Percentiles rank a stretch among this genome's conserved stretches.
Evolutionary conservation across 1,140 invertebrate species (phyloP).

Genomic region (Cherax quadricarinatus): DNA sequence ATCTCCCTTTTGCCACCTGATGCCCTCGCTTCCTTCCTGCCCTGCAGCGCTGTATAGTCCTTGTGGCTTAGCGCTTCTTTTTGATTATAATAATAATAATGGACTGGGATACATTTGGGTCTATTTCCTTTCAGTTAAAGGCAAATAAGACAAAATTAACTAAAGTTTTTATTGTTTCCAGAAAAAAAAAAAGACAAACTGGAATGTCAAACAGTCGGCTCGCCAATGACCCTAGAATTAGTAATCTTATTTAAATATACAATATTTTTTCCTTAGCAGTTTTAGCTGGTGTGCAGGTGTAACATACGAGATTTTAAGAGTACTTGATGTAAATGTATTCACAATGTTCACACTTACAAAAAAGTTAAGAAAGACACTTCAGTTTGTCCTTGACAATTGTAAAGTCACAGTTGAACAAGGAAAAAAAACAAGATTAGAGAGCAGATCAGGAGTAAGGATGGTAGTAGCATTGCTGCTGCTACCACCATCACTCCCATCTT

Average conservation of each 20-base stretch:
- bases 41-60: too few relatives aligned
- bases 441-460: too few relatives aligned
- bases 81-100: too few relatives aligned
- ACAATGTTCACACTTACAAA: neutral
- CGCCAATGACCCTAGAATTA: slow-evolving; percentile 43
- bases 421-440: neutral
- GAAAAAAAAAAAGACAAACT: slow-evolving; percentile 39
- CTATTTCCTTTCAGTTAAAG: neutral
- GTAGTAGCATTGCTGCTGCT: too few relatives aligned
- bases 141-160: neutral
- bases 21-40: too few relatives aligned
- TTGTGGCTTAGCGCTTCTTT: too few relatives aligned
- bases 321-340: neutral
- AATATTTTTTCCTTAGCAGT: neutral
- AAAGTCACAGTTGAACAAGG: neutral
- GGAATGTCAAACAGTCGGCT: slow-evolving; percentile 56
- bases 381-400: neutral
- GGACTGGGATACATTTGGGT: too few relatives aligned
- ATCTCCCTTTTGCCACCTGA: too few relatives aligned
- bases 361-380: neutral
- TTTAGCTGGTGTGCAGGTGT: neutral
- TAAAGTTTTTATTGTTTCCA: slow-evolving; percentile 47
- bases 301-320: neutral
- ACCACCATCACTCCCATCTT: too few relatives aligned
- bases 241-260: slow-evolving; percentile 18